Conservation (phyloP, 1,140 invertebrate genomes). For the Phthorimaea operculella region DNA sequence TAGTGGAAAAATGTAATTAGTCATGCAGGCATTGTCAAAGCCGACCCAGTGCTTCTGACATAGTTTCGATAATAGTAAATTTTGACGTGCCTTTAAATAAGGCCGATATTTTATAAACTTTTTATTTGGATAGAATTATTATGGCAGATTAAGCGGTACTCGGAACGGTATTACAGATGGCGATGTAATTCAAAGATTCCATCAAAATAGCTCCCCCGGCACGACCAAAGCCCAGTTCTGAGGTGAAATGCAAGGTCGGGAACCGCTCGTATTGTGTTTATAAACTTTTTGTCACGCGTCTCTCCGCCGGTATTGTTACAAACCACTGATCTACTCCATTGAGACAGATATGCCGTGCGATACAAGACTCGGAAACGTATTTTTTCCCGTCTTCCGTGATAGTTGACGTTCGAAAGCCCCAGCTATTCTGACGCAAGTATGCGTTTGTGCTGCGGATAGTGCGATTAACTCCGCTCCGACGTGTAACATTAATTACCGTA, state of each 20-base stretch:
- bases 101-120: not conserved
- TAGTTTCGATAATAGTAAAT: not conserved
- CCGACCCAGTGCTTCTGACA: not conserved
- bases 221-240: slow-evolving; percentile 46
- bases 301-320: slow-evolving; percentile 38
- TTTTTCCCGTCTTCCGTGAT: slow-evolving; percentile 37
- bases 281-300: slow-evolving; percentile 49
- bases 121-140: slow-evolving; percentile 7
- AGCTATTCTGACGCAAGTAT: slow-evolving; percentile 45
- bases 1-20: not conserved
- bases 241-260: slow-evolving; percentile 42
- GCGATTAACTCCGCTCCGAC: slow-evolving; percentile 21
- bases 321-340: slow-evolving; percentile 37
- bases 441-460: slow-evolving; percentile 23
- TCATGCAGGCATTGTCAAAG: not conserved
- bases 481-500: slow-evolving; percentile 18
- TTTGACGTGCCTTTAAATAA: too few species aligned
- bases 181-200: slow-evolving; percentile 42
- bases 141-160: slow-evolving; percentile 40
- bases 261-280: slow-evolving; percentile 39
- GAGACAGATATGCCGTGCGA: slow-evolving; percentile 46
- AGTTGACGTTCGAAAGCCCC: slow-evolving; percentile 35
- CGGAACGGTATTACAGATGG: slow-evolving; percentile 45
- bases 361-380: slow-evolving; percentile 32
- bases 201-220: slow-evolving; percentile 31